Percentiles rank a stretch among this genome's conserved stretches.
These are phyloP conservation scores for Notothenia coriiceps DNA, from an alignment of 2,113 vertebrate genomes.

Conservation along the genomic window DNA sequence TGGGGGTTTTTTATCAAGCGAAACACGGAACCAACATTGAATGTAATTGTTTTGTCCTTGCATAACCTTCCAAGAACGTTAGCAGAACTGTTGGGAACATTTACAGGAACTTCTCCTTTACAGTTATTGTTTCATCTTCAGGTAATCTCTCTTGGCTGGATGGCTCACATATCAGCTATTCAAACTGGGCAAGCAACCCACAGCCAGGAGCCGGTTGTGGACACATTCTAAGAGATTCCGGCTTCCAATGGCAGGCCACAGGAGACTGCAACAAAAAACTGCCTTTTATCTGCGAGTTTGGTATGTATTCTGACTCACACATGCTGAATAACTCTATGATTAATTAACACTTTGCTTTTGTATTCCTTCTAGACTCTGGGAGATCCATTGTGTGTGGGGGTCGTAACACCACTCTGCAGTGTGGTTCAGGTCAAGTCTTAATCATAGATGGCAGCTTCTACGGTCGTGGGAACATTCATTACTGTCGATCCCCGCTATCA, in stretches of 20 bases:
- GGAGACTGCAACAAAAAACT: constrained; percentile 85
- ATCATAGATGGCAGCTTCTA: constrained; percentile 88
- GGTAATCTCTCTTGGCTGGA: constrained; percentile 89
- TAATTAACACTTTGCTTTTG: neutral
- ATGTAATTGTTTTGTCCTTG: too few species aligned
- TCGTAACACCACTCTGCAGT: constrained; percentile 84
- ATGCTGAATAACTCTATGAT: neutral
- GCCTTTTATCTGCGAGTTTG: constrained; percentile 90
- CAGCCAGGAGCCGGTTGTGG: constrained; percentile 77
- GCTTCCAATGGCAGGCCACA: constrained; percentile 85
- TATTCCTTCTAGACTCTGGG: constrained; percentile 78
- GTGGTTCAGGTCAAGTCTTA: constrained; percentile 88
- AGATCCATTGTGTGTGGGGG: constrained; percentile 85
- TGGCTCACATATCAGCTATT: constrained; percentile 86
- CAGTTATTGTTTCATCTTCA: constrained; percentile 51
- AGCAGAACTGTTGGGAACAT: too few species aligned
- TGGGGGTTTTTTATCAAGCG: too few species aligned
- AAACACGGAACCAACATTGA: too few species aligned
- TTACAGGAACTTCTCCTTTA: neutral
- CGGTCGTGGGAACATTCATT: constrained; percentile 84
- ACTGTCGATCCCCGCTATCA: constrained; percentile 77
- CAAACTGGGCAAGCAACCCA: constrained; percentile 82
- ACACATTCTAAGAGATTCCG: constrained; percentile 82
- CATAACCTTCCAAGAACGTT: too few species aligned
- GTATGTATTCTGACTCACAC: constrained; percentile 73